Evolutionary conservation across 2,113 vertebrate genomes (phyloP).

Genomic region (Thunnus maccoyii): DNA sequence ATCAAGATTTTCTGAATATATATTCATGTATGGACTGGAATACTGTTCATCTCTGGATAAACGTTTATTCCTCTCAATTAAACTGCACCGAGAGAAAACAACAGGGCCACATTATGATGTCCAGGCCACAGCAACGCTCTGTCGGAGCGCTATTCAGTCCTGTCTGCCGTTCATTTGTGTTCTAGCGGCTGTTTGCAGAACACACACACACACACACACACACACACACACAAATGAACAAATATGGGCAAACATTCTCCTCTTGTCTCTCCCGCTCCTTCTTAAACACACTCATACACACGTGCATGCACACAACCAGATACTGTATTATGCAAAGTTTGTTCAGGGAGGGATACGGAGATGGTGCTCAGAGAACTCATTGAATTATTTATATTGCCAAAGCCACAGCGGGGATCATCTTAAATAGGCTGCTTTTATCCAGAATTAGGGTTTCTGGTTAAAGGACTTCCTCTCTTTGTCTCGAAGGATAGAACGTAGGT

Average conservation of each 20-base stretch:
- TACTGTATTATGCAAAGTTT: conserved; percentile 69
- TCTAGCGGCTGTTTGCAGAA: conserved; percentile 46
- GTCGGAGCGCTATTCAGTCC: conserved; percentile 17
- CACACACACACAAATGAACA: conserved; percentile 31
- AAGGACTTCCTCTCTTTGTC: conserved; percentile 40
- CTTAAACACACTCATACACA: conserved; percentile 41
- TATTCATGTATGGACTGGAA: too few relatives aligned
- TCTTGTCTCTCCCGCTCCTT: background rate
- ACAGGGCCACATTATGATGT: background rate
- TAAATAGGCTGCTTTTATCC: conserved; percentile 50
- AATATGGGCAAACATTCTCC: conserved; percentile 33
- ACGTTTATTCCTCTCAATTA: too few relatives aligned
- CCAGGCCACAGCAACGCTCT: conserved; percentile 1
- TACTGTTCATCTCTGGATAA: too few relatives aligned
- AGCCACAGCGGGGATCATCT: conserved; percentile 23
- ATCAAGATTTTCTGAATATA: too few relatives aligned
- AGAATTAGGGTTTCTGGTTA: conserved; percentile 40
- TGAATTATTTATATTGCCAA: conserved; percentile 61
- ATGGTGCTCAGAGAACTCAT: conserved; percentile 33
- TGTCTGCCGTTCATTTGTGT: conserved; percentile 20
- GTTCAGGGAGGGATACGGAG: conserved; percentile 54
- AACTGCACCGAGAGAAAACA: conserved; percentile 25
- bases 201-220: conserved; percentile 17
- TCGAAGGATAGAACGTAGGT: conserved; percentile 26
- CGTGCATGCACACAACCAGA: conserved; percentile 34